Conservation (phyloP, 2,888 invertebrate genomes). For the Acanthosepion lycidas region DNA sequence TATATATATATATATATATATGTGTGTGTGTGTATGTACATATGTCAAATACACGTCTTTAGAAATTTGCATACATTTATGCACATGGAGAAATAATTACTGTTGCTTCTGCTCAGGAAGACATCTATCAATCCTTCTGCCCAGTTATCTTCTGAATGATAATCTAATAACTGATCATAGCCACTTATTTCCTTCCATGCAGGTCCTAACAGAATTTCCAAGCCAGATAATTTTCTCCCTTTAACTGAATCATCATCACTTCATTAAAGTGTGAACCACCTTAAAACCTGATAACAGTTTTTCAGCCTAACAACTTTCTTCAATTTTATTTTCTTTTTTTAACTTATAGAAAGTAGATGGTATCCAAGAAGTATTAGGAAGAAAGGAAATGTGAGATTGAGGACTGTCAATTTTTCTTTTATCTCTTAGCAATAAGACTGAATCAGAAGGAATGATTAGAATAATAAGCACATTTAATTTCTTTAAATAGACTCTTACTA, state of each 20-base stretch:
- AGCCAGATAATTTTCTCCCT: neutral
- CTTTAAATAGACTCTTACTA: too few relatives aligned
- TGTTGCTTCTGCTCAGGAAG: neutral
- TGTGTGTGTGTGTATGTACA: neutral
- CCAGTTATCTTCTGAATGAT: neutral
- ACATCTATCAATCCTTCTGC: neutral
- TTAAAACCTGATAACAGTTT: neutral
- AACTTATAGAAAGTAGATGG: neutral
- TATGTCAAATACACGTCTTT: neutral
- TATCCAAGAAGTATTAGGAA: neutral
- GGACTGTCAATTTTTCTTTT: too few relatives aligned
- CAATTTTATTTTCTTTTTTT: neutral
- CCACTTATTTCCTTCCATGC: neutral
- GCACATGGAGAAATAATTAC: neutral
- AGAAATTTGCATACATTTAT: neutral
- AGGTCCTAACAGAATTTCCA: neutral
- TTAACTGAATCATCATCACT: neutral
- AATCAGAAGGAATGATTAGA: neutral
- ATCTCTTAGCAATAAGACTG: neutral
- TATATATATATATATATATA: neutral
- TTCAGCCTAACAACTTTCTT: neutral
- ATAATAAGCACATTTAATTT: neutral
- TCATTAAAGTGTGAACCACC: neutral
- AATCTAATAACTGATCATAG: neutral
- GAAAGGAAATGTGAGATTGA: too few relatives aligned